Base-by-base conservation (phyloP, 2,797 vertebrate species). In the Hypotaenidia philippensis region DNA sequence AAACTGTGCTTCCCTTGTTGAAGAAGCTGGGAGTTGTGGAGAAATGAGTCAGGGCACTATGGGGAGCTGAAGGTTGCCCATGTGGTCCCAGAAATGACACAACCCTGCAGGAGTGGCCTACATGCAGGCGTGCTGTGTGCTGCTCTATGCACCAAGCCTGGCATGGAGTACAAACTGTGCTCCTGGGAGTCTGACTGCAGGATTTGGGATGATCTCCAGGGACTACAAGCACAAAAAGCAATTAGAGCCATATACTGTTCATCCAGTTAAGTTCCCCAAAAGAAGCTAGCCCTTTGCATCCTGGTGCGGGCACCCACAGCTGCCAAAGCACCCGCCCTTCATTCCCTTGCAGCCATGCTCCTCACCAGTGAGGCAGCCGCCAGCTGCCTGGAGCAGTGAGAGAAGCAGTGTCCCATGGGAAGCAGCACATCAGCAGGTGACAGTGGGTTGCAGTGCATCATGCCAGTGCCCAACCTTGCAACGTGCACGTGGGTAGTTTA, bases 331-430 rank as follows among this genome's bases (percentile, higher is more conserved):
- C 36, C 34, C 31, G 14, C 13, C 29, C 40, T 44, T 81, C 59
- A 17, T 71, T 17, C 18, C 26, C n/a, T 60, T 22, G 18, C 64
- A 77, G 34, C 34, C 1, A 0, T 0, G 0, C 5, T 81, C 40
- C 41, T 22, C 7, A 3, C 13, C 7, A 0, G 22, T 11, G 41
- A 69, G 13, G 22, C 34, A 69, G 29, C 40, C 1, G 0, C 26
- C 50, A 22, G 26, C 56, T 59, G 34, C 26, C 38, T 4, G 0
- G 31, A 41, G 50, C 1, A 0, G 64, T 0, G 0, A 55, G 31
- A 49, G 26, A 50, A 16, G 41, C 32, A 56, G n/a, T 17, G 38
- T 19, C 26, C 4, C 1, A 7, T 3, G 40, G 26, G 52, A 85
- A 38, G 27, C 8, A 18, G 23, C 13, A 10, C 27, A 49, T 36